These are phyloP conservation scores for Oxyruncus cristatus DNA, from an alignment of 2,113 vertebrate species.

Conservation along the genomic window DNA sequence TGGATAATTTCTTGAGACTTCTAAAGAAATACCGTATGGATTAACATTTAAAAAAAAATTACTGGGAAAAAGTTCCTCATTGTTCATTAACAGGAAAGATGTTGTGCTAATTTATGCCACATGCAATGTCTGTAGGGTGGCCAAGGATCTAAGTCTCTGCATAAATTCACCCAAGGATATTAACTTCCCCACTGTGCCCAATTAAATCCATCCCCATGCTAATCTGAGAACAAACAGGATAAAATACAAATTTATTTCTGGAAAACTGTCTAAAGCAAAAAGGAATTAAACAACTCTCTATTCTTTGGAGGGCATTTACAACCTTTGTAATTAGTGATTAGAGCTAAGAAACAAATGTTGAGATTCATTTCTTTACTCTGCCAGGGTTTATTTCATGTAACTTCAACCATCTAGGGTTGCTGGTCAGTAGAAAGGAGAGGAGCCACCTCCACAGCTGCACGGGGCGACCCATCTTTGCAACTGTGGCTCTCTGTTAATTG, in stretches of 20 bases:
- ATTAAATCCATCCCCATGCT: slow-evolving; percentile 50
- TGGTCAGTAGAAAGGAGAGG: background rate
- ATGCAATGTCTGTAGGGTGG: slow-evolving; percentile 4
- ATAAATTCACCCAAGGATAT: slow-evolving; percentile 56
- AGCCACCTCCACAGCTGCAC: background rate
- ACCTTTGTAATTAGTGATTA: slow-evolving; percentile 18
- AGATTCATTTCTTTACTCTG: background rate
- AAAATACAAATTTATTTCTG: slow-evolving; percentile 46
- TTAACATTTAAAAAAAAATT: background rate
- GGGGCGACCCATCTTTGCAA: background rate
- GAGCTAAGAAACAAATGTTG: background rate
- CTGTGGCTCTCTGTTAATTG: background rate
- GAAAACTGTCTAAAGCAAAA: slow-evolving; percentile 36
- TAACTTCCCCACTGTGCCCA: slow-evolving; percentile 54
- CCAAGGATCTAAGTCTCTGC: slow-evolving; percentile 37
- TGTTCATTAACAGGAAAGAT: slow-evolving; percentile 46
- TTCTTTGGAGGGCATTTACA: slow-evolving; percentile 40
- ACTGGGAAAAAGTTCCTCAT: background rate
- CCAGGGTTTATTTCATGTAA: background rate
- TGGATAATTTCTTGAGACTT: slow-evolving; percentile 4
- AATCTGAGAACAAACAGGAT: slow-evolving; percentile 59
- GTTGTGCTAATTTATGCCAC: slow-evolving; percentile 45
- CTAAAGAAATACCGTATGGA: background rate
- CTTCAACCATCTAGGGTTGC: background rate
- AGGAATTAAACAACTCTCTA: slow-evolving; percentile 36